A percentile compares a stretch with the other conserved stretches of the same genome.
These are phyloP conservation scores for Gryllus longicercus DNA, from an alignment of 2,888 invertebrate genomes.

Conservation along the genomic window DNA sequence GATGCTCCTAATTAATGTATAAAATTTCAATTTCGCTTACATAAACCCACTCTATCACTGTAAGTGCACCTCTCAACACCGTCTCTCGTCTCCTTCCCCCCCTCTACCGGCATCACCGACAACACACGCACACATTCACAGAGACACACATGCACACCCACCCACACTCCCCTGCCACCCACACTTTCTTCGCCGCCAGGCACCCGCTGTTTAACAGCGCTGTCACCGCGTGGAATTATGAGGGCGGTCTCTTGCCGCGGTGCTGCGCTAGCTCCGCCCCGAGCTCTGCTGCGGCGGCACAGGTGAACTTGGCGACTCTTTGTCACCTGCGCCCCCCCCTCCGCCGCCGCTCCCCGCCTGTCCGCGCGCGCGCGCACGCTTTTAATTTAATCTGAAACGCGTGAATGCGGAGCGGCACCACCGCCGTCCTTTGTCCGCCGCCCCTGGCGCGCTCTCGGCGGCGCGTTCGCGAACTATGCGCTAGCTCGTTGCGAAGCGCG, in stretches of 20 bases:
- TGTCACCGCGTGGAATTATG: background rate
- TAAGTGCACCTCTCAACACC: too few relatives aligned
- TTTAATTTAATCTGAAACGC: constrained; percentile 17
- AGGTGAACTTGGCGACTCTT: background rate
- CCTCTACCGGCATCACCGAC: too few relatives aligned
- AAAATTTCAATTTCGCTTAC: too few relatives aligned
- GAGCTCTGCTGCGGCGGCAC: background rate
- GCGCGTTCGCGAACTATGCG: background rate
- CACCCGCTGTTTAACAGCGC: background rate
- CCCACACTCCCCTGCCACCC: too few relatives aligned
- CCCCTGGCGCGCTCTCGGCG: background rate
- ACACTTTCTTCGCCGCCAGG: too few relatives aligned
- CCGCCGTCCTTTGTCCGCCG: background rate
- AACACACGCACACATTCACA: too few relatives aligned
- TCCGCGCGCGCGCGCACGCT: background rate
- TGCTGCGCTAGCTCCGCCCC: background rate
- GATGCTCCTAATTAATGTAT: too few relatives aligned
- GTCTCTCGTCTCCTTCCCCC: too few relatives aligned
- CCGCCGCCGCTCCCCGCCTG: too few relatives aligned
- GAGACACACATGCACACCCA: too few relatives aligned
- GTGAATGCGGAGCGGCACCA: background rate
- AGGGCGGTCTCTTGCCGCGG: background rate
- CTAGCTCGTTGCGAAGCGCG: background rate
- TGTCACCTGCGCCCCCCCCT: background rate
- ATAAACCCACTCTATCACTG: too few relatives aligned